A percentile compares a stretch with the other conserved stretches of the same genome.
phyloP scores from a whole-genome alignment of 2,113 vertebrate genomes.

The Chaetodon auriga region DNA sequence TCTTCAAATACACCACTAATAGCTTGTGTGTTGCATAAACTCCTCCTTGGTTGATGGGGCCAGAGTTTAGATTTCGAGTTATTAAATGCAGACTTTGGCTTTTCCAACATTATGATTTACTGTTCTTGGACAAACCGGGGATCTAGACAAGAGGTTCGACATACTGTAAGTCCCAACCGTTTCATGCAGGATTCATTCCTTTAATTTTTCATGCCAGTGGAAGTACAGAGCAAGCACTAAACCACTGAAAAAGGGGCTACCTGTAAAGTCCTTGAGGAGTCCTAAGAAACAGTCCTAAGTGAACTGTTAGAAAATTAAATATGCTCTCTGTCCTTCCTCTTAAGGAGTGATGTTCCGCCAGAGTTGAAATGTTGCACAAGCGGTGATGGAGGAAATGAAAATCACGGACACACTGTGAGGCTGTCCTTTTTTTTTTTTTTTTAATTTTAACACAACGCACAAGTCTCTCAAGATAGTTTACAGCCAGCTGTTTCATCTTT shows the following conservation, averaged over 20 bases:
- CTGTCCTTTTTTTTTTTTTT: constrained; percentile 39
- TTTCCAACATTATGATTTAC: constrained; percentile 46
- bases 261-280: constrained; percentile 74
- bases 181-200: constrained; percentile 50
- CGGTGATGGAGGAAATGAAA: constrained; percentile 68
- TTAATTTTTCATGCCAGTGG: constrained; percentile 72
- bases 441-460: constrained; percentile 21
- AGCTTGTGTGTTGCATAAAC: constrained; percentile 45
- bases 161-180: constrained; percentile 40
- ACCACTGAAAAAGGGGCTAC: constrained; percentile 51
- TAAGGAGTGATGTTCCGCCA: constrained; percentile 65
- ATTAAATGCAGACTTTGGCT: constrained; percentile 23
- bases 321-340: constrained; percentile 67
- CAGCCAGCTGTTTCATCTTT: constrained; percentile 78
- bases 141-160: constrained; percentile 29
- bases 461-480: constrained; percentile 76
- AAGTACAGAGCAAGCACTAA: constrained; percentile 61
- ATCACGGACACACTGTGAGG: constrained; percentile 57
- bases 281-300: constrained; percentile 66
- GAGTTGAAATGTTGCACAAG: constrained; percentile 63
- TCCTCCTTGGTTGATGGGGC: constrained; percentile 34
- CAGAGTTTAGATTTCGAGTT: constrained; percentile 3
- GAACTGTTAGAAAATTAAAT: constrained; percentile 71
- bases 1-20: constrained; percentile 58
- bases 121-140: constrained; percentile 27